These are phyloP conservation scores for Nephrotoma guestfalica DNA, from an alignment of 2,888 invertebrate genomes.

Conservation along the genomic window DNA sequence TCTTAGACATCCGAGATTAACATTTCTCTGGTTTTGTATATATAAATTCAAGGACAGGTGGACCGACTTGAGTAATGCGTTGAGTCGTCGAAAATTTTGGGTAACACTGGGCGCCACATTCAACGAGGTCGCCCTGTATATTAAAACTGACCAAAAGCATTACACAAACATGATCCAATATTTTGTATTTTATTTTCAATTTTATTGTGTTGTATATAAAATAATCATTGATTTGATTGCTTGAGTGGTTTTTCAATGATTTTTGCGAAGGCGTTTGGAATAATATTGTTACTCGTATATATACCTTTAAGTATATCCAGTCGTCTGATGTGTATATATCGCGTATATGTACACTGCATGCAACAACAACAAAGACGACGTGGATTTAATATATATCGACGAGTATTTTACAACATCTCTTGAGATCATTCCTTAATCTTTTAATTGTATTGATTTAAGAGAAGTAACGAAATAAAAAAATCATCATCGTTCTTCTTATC, in stretches of 20 bases:
- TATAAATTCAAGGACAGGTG: too few relatives aligned
- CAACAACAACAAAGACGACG: too few relatives aligned
- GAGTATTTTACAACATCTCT: neutral
- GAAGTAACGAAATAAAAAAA: neutral
- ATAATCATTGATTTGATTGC: neutral
- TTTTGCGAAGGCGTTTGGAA: neutral
- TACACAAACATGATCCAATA: too few relatives aligned
- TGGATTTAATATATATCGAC: neutral
- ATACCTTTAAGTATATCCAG: neutral
- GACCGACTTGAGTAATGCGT: too few relatives aligned
- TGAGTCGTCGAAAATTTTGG: too few relatives aligned
- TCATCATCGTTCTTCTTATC: neutral
- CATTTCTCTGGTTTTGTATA: too few relatives aligned
- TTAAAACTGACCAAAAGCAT: too few relatives aligned
- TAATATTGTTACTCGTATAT: neutral
- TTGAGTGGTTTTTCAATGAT: neutral
- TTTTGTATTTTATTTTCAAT: neutral
- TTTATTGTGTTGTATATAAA: neutral
- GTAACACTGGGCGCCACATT: too few relatives aligned
- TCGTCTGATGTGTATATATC: neutral
- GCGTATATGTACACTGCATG: neutral
- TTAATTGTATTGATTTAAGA: neutral
- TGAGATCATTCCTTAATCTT: neutral
- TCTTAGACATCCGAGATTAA: too few relatives aligned
- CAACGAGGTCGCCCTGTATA: too few relatives aligned